Evolutionary conservation across 2,113 vertebrate genomes (phyloP).

Genomic region (Cacatua alba): DNA sequence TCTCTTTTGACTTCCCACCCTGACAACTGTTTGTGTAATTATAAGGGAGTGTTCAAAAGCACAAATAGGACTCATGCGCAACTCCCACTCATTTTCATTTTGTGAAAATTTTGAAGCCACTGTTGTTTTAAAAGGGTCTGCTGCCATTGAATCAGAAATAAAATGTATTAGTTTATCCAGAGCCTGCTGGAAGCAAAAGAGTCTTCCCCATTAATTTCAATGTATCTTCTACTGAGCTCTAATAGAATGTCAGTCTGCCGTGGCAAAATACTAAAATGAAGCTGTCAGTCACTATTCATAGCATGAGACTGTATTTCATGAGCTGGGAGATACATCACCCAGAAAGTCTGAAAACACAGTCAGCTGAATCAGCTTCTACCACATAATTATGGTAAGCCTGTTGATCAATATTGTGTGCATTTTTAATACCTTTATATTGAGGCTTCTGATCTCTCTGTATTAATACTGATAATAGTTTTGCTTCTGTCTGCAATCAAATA

Average conservation of each 20-base stretch:
- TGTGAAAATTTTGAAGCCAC: not conserved
- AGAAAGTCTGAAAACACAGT: not conserved
- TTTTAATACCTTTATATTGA: conserved; percentile 36
- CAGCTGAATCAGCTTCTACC: not conserved
- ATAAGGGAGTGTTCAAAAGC: not conserved
- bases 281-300: conserved; percentile 14
- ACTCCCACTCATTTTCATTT: not conserved
- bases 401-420: conserved; percentile 16
- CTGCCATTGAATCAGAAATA: not conserved
- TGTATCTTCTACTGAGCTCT: not conserved
- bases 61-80: not conserved
- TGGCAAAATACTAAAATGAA: conserved; percentile 10
- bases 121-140: not conserved
- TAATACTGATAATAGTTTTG: conserved; percentile 48
- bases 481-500: conserved; percentile 20
- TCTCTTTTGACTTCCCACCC: not conserved
- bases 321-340: not conserved
- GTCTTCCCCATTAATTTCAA: not conserved
- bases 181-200: not conserved
- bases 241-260: not conserved
- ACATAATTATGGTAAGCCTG: conserved; percentile 10
- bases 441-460: not conserved
- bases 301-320: not conserved
- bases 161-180: not conserved
- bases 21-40: not conserved